Conservation (phyloP, 2,888 invertebrate species). For the Lobophora halterata region DNA sequence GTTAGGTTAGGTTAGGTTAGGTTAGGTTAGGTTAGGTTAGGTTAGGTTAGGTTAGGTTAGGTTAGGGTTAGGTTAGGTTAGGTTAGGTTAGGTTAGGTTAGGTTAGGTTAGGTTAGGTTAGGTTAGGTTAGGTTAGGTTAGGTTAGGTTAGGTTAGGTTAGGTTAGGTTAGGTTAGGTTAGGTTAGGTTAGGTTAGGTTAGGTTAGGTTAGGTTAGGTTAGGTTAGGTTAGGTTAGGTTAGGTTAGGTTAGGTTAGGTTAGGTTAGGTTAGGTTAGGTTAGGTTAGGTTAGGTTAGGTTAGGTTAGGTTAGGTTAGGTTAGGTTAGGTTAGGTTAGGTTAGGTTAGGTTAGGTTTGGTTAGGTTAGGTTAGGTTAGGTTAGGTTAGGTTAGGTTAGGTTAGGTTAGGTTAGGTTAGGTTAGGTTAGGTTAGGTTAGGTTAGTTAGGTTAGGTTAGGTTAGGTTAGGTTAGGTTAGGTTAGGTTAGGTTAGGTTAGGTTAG, state of each 20-base stretch:
- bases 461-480: constrained; percentile 29
- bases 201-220: constrained; percentile 32
- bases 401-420: constrained; percentile 27
- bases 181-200: constrained; percentile 34
- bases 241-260: constrained; percentile 29
- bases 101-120: constrained; percentile 31
- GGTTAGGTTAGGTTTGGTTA: constrained; percentile 29
- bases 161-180: constrained; percentile 30
- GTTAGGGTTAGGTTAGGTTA: constrained; percentile 34
- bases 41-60: constrained; percentile 36
- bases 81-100: constrained; percentile 36
- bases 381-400: constrained; percentile 22
- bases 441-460: constrained; percentile 30
- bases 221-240: constrained; percentile 33
- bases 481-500: constrained; percentile 30
- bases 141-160: constrained; percentile 33
- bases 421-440: constrained; percentile 27
- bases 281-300: constrained; percentile 25
- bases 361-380: constrained; percentile 24
- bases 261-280: constrained; percentile 29
- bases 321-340: constrained; percentile 32
- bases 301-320: constrained; percentile 30
- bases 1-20: constrained; percentile 21
- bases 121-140: constrained; percentile 31
- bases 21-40: constrained; percentile 33